Base-by-base conservation (phyloP, 2,888 invertebrate species). In the Saturnia pavonia region DNA sequence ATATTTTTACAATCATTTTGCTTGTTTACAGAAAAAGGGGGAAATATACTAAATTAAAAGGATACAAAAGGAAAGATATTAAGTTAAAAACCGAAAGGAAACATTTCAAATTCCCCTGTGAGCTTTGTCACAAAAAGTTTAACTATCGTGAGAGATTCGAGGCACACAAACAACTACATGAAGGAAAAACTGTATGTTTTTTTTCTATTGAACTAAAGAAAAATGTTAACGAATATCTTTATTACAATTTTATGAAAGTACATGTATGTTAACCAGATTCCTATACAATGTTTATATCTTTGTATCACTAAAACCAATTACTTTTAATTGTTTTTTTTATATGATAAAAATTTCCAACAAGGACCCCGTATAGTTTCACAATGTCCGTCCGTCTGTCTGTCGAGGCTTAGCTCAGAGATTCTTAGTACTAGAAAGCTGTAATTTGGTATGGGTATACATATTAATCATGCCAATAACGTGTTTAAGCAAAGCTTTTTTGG, bases 81-180 rank as follows among this genome's bases (percentile, higher is more conserved):
- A 85, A 82, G 71, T 57, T 76, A 68, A 80, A 80, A 74, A 77
- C 76, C 14, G 80, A 77, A 74, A 83, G 74, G 73, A 81, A 80
- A 74, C 82, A 80, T 73, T 88, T 83, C 68, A 76, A 79, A 42
- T 88, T 82, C 72, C 79, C 84, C 19, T 93, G 93, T 84, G 84
- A 87, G 25, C 57, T 89, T 22, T 93, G 93, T 73, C 85, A 83
- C 67, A 91, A 86, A 76, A 88, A 85, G 70, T 93, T 92, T 74
- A 83, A 83, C 68, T 83, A 84, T 69, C 75, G 75, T 60, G 87
- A 89, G 68, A 83, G 89, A 74, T 89, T 87, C 81, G 88, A 91
- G 77, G 86, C 88, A 45, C 94, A 94, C 70, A 88, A 87, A 75
- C 78, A 88, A 12, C 84, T 82, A 72, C 94, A 94, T 84, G 81